A percentile compares a stretch with the other conserved stretches of the same genome.
These are phyloP conservation scores for Drosophila pandora DNA, from an alignment of 1,140 invertebrate genomes.

Conservation along the genomic window DNA sequence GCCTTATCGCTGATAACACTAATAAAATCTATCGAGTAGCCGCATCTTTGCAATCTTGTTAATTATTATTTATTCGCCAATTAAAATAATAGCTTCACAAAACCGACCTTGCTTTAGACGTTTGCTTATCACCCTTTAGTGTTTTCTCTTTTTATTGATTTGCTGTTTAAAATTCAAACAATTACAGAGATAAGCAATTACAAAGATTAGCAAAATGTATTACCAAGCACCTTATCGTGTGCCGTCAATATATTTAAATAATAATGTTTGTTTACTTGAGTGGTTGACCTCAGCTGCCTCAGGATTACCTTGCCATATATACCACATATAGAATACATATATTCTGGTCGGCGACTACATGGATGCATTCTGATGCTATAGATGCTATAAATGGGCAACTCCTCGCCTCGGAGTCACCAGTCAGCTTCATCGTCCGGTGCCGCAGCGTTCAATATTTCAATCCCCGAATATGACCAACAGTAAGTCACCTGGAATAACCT, in stretches of 20 bases:
- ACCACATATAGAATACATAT: neutral
- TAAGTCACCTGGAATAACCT: slow-evolving; percentile 13
- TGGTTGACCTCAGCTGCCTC: neutral
- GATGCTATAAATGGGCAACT: slow-evolving; percentile 19
- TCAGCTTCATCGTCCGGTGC: neutral
- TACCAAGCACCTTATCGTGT: neutral
- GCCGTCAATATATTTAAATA: neutral
- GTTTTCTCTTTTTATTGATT: neutral
- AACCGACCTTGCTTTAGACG: neutral
- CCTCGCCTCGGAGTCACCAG: neutral
- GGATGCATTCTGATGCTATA: slow-evolving; percentile 9
- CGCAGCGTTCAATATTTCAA: neutral
- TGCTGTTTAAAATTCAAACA: neutral
- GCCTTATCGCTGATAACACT: slow-evolving; percentile 30
- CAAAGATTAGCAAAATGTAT: neutral
- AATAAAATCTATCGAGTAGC: slow-evolving; percentile 29
- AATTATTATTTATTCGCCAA: no score
- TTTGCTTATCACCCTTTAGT: neutral
- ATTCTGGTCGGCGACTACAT: neutral
- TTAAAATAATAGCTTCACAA: no score
- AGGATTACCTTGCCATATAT: neutral
- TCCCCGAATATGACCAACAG: slow-evolving; percentile 33
- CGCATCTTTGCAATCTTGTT: no score
- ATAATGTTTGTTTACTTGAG: neutral
- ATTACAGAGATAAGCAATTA: neutral